Percentiles rank a stretch among this genome's conserved stretches.
These are phyloP conservation scores for Augiades crinisus DNA, from an alignment of 2,888 invertebrate genomes.

Conservation along the genomic window DNA sequence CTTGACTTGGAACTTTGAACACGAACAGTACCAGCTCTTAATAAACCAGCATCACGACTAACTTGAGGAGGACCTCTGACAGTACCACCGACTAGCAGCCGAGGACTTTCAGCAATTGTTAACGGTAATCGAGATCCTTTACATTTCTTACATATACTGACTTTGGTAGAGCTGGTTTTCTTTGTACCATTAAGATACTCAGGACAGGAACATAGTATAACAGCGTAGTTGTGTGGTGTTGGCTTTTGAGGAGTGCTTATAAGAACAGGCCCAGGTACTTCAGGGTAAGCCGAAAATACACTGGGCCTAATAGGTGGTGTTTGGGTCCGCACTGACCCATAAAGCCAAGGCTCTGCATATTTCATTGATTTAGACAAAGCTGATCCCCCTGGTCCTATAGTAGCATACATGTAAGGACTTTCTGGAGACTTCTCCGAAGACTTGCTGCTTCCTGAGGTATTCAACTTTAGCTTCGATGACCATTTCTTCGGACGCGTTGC, in stretches of 20 bases:
- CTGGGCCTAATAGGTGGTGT: conserved; percentile 71
- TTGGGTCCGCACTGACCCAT: conserved; percentile 86
- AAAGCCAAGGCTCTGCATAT: conserved; percentile 92
- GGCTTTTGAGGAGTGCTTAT: conserved; percentile 80
- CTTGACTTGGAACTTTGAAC: conserved; percentile 82
- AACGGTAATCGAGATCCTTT: conserved; percentile 89
- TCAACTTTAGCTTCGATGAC: conserved; percentile 86
- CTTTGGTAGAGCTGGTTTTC: conserved; percentile 86
- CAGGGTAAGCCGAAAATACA: conserved; percentile 74
- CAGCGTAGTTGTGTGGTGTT: conserved; percentile 84
- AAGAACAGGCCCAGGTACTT: conserved; percentile 69
- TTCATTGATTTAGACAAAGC: conserved; percentile 92
- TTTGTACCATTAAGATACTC: conserved; percentile 90
- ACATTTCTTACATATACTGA: conserved; percentile 91
- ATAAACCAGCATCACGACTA: conserved; percentile 66
- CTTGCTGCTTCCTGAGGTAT: conserved; percentile 69
- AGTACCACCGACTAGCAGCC: conserved; percentile 81
- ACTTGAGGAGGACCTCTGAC: conserved; percentile 79
- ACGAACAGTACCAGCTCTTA: conserved; percentile 84
- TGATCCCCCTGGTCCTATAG: conserved; percentile 83
- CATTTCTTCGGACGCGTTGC: conserved; percentile 84
- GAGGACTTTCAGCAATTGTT: conserved; percentile 82
- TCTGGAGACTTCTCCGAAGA: conserved; percentile 73
- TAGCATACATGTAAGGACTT: conserved; percentile 73
- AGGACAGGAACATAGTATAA: conserved; percentile 90